Evolutionary conservation across 2,888 invertebrate species (phyloP).

Genomic region (Lepidonotus clava): DNA sequence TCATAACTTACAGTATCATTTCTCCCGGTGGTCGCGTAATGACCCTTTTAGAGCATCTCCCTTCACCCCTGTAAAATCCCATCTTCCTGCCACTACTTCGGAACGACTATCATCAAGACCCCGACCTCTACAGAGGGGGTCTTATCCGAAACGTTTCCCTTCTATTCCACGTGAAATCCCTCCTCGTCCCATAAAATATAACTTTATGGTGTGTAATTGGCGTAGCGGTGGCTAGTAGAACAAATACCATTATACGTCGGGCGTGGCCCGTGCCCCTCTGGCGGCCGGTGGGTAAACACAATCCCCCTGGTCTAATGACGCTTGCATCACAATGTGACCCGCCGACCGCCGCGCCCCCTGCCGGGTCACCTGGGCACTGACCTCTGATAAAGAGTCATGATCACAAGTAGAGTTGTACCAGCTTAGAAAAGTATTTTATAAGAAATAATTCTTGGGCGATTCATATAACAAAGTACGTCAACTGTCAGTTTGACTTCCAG

Average conservation of each 20-base stretch:
- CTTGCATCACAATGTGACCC: not conserved
- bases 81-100: not conserved
- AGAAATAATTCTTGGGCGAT: no score
- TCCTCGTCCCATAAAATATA: not conserved
- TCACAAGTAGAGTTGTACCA: no score
- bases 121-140: no score
- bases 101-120: not conserved
- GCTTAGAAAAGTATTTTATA: no score
- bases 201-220: conserved; percentile 30
- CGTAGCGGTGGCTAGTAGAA: conserved; percentile 4
- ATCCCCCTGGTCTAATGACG: not conserved
- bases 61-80: not conserved
- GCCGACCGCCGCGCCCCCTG: no score
- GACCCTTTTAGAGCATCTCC: not conserved
- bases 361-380: no score
- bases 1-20: no score
- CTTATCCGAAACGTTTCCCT: no score
- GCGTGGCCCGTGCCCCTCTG: not conserved
- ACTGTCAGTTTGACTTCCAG: no score
- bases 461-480: no score
- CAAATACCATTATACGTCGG: conserved; percentile 14
- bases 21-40: not conserved
- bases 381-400: no score
- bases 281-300: conserved; percentile 26
- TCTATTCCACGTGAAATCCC: no score